Conservation (phyloP, 2,888 invertebrate species). For the Steromphala cineraria region DNA sequence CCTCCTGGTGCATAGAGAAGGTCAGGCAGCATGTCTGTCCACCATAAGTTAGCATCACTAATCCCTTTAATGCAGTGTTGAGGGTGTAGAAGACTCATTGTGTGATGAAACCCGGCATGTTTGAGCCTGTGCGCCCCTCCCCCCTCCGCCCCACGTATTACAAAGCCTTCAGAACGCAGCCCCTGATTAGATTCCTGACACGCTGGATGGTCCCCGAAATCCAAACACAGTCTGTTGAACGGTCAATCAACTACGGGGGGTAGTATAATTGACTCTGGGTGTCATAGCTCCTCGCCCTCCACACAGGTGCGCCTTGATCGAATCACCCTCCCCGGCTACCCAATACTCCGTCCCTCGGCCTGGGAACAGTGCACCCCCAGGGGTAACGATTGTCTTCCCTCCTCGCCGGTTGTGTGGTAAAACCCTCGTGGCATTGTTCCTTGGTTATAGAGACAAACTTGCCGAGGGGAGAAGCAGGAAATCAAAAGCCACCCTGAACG, state of each 20-base stretch:
- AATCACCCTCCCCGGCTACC: slow-evolving; percentile 12
- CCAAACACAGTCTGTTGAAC: background rate
- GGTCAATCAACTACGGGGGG: slow-evolving; percentile 5
- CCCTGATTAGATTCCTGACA: slow-evolving; percentile 15
- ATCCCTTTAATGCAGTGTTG: no score
- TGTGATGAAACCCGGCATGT: background rate
- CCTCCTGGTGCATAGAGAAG: no score
- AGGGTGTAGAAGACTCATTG: background rate
- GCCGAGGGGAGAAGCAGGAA: background rate
- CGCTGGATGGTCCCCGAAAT: background rate
- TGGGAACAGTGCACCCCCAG: background rate
- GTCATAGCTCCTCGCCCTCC: background rate
- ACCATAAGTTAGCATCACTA: no score
- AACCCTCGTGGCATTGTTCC: slow-evolving; percentile 4
- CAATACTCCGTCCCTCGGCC: slow-evolving; percentile 1
- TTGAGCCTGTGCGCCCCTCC: background rate
- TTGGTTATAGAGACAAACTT: slow-evolving; percentile 1
- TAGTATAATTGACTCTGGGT: slow-evolving; percentile 11
- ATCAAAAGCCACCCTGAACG: slow-evolving; percentile 13
- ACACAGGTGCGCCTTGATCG: slow-evolving; percentile 12
- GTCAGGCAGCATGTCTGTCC: no score
- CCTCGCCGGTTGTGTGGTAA: slow-evolving; percentile 2
- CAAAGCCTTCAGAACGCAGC: background rate
- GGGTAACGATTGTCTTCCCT: slow-evolving; percentile 3
- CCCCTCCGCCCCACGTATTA: background rate